These are phyloP conservation scores for Leptinotarsa defecta DNA, from an alignment of 1,140 invertebrate genomes.

Conservation along the genomic window DNA sequence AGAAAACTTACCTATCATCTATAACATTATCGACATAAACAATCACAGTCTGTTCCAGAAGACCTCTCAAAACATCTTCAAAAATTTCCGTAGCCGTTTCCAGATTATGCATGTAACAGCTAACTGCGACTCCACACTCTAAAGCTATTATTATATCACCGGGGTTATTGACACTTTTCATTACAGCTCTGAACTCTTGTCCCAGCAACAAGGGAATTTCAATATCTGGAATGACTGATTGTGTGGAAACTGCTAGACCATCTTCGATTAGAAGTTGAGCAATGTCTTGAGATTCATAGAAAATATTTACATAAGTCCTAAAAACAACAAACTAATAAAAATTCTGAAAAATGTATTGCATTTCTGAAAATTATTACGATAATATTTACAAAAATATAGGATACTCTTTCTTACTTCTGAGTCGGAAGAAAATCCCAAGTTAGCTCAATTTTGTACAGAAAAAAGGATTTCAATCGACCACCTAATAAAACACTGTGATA, in stretches of 20 bases:
- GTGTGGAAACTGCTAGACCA: constrained; percentile 52
- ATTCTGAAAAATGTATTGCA: too few relatives aligned
- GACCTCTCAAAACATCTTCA: constrained; percentile 54
- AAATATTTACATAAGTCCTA: constrained; percentile 61
- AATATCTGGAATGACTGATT: constrained; percentile 23
- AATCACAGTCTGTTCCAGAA: constrained; percentile 55
- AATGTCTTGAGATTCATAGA: constrained; percentile 56
- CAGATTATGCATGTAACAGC: constrained; percentile 46
- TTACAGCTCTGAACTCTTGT: constrained; percentile 46
- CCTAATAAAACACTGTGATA: too few relatives aligned
- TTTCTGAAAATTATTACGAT: too few relatives aligned
- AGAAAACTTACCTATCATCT: constrained; percentile 28
- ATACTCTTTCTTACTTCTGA: too few relatives aligned
- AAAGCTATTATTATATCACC: constrained; percentile 44
- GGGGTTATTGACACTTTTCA: constrained; percentile 44
- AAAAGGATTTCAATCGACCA: too few relatives aligned
- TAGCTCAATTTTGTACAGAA: too few relatives aligned
- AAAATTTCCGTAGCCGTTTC: constrained; percentile 39
- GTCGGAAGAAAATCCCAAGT: too few relatives aligned
- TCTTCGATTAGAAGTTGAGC: constrained; percentile 54
- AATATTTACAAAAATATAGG: too few relatives aligned
- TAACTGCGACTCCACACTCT: constrained; percentile 40
- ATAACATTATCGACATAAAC: constrained; percentile 64
- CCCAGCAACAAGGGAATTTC: constrained; percentile 45
- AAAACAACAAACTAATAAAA: constrained; percentile 10